Percentiles rank a stretch among this genome's conserved stretches.
Conservation (phyloP, 2,888 invertebrate genomes). For the Cantharis nigra region DNA sequence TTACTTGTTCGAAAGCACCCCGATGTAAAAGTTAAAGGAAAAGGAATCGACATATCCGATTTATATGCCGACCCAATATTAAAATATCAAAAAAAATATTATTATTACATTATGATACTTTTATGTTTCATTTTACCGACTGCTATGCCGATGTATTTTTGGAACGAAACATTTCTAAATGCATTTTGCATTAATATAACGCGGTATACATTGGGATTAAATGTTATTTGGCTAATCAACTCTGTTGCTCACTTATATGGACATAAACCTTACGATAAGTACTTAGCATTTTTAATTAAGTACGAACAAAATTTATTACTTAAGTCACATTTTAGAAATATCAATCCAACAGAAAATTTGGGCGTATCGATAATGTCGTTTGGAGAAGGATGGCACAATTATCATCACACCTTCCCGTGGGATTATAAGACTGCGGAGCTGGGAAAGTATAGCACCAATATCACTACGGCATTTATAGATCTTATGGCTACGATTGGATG, state of each 20-base stretch:
- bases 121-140: slow-evolving; percentile 81
- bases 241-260: slow-evolving; percentile 85
- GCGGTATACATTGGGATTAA: slow-evolving; percentile 60
- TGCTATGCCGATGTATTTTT: slow-evolving; percentile 72
- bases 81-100: slow-evolving; percentile 87
- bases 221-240: slow-evolving; percentile 55
- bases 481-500: slow-evolving; percentile 70
- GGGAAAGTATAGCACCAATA: slow-evolving; percentile 57
- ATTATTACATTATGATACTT: slow-evolving; percentile 73
- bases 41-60: slow-evolving; percentile 83
- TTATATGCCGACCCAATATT: slow-evolving; percentile 80
- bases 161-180: slow-evolving; percentile 73
- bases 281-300: slow-evolving; percentile 41
- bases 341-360: slow-evolving; percentile 80
- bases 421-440: slow-evolving; percentile 83
- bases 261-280: slow-evolving; percentile 74
- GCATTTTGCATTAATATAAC: slow-evolving; percentile 73
- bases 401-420: slow-evolving; percentile 93
- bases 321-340: slow-evolving; percentile 42
- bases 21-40: slow-evolving; percentile 84
- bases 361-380: slow-evolving; percentile 73
- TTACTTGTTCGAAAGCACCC: slow-evolving; percentile 88
- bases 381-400: slow-evolving; percentile 85
- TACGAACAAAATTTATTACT: not conserved
- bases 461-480: slow-evolving; percentile 72